Evolutionary conservation across 1,140 invertebrate genomes (phyloP).

Genomic region (Conopomorpha cramerella): DNA sequence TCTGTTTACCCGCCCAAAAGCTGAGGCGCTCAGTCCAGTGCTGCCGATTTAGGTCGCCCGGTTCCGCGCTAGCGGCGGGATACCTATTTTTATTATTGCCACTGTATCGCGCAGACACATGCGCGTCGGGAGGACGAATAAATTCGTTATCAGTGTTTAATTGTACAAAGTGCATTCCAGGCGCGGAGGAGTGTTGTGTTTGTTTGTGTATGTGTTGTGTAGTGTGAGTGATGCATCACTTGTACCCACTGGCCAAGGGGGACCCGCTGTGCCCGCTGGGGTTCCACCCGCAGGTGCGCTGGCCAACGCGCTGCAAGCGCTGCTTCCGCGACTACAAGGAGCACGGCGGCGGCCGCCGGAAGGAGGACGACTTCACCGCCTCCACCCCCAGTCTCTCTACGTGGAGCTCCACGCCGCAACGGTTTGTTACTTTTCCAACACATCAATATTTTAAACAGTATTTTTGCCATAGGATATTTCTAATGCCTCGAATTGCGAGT

Average conservation of each 20-base stretch:
- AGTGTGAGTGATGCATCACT: constrained; percentile 71
- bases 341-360: constrained; percentile 74
- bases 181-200: constrained; percentile 24
- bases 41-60: constrained; percentile 52
- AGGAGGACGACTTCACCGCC: constrained; percentile 72
- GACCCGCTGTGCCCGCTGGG: constrained; percentile 88
- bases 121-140: constrained; percentile 34
- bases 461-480: too few relatives aligned
- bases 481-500: too few relatives aligned
- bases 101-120: constrained; percentile 42
- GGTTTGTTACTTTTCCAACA: constrained; percentile 44
- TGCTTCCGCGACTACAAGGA: constrained; percentile 95
- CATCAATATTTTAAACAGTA: constrained; percentile 4
- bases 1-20: constrained; percentile 18
- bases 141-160: too few relatives aligned
- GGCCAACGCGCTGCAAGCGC: constrained; percentile 90
- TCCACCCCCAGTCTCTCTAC: constrained; percentile 75
- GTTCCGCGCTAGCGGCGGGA: constrained; percentile 45
- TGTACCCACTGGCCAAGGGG: constrained; percentile 79
- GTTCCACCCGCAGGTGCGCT: constrained; percentile 92
- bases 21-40: constrained; percentile 16
- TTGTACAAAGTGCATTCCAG: too few relatives aligned
- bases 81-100: constrained; percentile 56
- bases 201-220: constrained; percentile 47
- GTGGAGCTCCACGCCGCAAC: constrained; percentile 66